Base-by-base conservation (phyloP, 2,888 invertebrate genomes). In the Deroplatys truncata region DNA sequence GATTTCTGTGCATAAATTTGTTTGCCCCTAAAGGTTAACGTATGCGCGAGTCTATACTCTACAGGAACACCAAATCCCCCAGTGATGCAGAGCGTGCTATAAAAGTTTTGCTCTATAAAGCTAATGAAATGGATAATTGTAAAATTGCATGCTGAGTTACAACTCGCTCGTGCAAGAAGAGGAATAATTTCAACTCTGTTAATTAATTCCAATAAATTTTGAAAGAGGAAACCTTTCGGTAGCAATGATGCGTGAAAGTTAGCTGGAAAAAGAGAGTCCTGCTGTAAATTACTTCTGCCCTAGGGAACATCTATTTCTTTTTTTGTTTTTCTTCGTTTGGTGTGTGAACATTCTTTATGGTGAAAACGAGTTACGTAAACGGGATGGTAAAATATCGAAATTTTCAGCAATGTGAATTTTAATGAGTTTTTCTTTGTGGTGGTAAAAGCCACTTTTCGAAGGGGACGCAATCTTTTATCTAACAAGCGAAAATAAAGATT, bases 41-140 rank as follows among this genome's bases (percentile, higher is more conserved):
- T 13, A 43, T 43, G 13, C 43, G 13, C 1, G 43, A 43, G 43
- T 10, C 1, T 43, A 13, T 8, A 10, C 43, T 7, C 56, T 20
- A 5, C n/a, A 35, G 25, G 16, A 28, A 28, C 31, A n/a, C 13
- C 43, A 0, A n/a, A 16, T 43, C 82, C 29, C 82, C 87, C 82
- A 82, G 31, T 83, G 43, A 56, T 43, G 49, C 9, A 49, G 43
- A 9, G 35, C 10, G 3, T 35, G 49, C 49, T 85, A 28, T 49
- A 85, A 84, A 85, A 10, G 43, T 85, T 85, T 20, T 85, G 49
- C 85, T 28, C 28, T 85, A 25, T 85, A n/a, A 85, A 28, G 85
- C 43, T 85, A 85, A 85, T 85, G 85, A 35, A 85, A 49, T 28
- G 85, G n/a, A 85, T 85, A 85, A 85, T 85, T 85, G 85, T 85